Base-by-base conservation (phyloP, 1,140 invertebrate genomes). In the Gryon sp. region DNA sequence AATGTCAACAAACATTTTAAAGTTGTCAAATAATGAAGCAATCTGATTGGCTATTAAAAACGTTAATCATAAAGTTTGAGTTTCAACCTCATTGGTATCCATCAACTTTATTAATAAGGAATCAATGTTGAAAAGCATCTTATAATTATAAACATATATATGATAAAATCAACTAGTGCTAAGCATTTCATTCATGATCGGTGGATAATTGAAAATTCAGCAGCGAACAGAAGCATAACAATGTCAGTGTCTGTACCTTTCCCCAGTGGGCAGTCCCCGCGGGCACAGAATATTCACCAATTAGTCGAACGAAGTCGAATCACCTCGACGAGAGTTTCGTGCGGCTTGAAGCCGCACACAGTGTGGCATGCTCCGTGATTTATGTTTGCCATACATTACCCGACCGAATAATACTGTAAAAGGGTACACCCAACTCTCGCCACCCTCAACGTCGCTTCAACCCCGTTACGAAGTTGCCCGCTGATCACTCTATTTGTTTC, bases 321-420 rank as follows among this genome's bases (percentile, higher is more conserved):
- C 84, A 84, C 83, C 83, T 83, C 74, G 75, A 74, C 73, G 68
- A 76, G 79, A 82, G 78, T 83, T 83, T 80, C 78, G 70, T 77
- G 81, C 80, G 77, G 79, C 72, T 85, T 81, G 68, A 74, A 77
- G 75, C 80, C 78, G 76, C 75, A 77, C n/a, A n/a, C n/a, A n/a
- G n/a, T n/a, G 72, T 82, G 76, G 72, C 77, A 76, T 80, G 79
- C 74, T 81, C 66, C 26, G 84, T 87, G 85, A 87, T 87, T 87
- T 87, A 87, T 85, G 84, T 87, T 87, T 85, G 85, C 84, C 86
- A 87, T 87, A 87, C 81, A 87, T 87, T 87, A 87, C 79, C 76
- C 84, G 72, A 75, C 66, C 84, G 86, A 86, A 87, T 87, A 87
- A 87, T 87, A 86, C 84, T 82, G 82, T 80, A 83, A 87, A 86